phyloP scores from a whole-genome alignment of 2,113 vertebrate species.

The Megaceryle maxima region DNA sequence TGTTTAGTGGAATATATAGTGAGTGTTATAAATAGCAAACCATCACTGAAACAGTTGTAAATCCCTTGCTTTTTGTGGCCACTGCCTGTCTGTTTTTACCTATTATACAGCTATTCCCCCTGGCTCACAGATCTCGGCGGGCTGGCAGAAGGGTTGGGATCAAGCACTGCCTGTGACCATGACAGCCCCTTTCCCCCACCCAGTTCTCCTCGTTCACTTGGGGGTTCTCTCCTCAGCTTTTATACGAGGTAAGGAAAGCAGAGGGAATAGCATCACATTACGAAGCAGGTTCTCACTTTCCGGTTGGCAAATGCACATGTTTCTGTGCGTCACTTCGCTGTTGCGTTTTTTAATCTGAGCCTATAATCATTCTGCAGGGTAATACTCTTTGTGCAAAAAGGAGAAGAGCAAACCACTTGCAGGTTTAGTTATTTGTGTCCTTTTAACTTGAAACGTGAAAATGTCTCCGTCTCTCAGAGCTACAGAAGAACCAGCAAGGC shows the following conservation, averaged over 20 bases:
- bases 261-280: background rate
- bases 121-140: background rate
- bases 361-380: background rate
- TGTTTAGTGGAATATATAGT: conserved; percentile 38
- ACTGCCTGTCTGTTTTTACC: background rate
- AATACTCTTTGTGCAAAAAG: background rate
- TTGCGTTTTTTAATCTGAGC: background rate
- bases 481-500: background rate
- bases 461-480: background rate
- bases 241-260: background rate
- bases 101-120: conserved; percentile 24
- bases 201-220: background rate
- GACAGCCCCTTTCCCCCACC: background rate
- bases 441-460: conserved; percentile 5
- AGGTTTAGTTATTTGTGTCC: background rate
- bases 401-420: background rate
- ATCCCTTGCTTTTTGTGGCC: conserved; percentile 42
- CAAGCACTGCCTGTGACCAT: background rate
- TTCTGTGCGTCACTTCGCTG: background rate
- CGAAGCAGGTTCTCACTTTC: background rate
- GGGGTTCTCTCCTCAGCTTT: background rate
- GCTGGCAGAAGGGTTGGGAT: conserved; percentile 14
- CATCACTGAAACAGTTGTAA: conserved; percentile 39
- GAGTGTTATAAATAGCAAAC: conserved; percentile 41
- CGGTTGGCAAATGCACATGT: background rate